Percentiles rank a stretch among this genome's conserved stretches.
Conservation (phyloP, 2,888 invertebrate species). For the Lasioglossum marginatum region DNA sequence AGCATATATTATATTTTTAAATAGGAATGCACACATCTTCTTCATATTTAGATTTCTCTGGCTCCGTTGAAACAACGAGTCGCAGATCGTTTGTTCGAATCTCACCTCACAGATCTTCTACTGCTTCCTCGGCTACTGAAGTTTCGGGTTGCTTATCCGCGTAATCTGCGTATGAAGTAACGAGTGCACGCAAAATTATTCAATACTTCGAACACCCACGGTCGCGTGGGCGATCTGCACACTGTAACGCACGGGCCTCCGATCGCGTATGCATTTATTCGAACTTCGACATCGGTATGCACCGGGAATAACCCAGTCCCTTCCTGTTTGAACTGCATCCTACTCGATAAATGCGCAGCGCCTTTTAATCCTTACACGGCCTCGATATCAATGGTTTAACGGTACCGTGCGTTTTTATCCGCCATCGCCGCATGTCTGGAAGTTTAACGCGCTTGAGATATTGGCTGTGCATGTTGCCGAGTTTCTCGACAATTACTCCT, state of each 20-base stretch:
- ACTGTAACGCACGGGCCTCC: slow-evolving; percentile 16
- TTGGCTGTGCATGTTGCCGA: not conserved
- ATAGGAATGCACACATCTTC: not conserved
- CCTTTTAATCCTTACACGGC: slow-evolving; percentile 40
- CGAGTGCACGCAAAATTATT: slow-evolving; percentile 75
- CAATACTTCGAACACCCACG: slow-evolving; percentile 72
- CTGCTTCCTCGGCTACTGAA: not conserved
- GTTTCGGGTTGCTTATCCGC: slow-evolving; percentile 47
- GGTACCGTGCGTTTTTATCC: slow-evolving; percentile 30
- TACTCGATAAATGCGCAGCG: slow-evolving; percentile 35
- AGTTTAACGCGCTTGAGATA: not conserved
- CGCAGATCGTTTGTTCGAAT: not conserved
- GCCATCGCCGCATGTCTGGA: not conserved
- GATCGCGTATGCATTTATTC: slow-evolving; percentile 38
- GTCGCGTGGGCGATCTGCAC: slow-evolving; percentile 62
- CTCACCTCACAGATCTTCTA: slow-evolving; percentile 14
- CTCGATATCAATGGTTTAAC: slow-evolving; percentile 48
- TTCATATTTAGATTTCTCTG: not conserved
- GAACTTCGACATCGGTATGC: slow-evolving; percentile 42
- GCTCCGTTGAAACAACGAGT: not conserved
- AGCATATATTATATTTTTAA: not conserved
- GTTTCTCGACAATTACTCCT: slow-evolving; percentile 4
- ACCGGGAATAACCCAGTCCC: slow-evolving; percentile 4
- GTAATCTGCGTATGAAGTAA: slow-evolving; percentile 69
- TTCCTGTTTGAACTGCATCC: slow-evolving; percentile 22